Conservation (phyloP, 2,797 vertebrate species). For the Chloroceryle inda region DNA sequence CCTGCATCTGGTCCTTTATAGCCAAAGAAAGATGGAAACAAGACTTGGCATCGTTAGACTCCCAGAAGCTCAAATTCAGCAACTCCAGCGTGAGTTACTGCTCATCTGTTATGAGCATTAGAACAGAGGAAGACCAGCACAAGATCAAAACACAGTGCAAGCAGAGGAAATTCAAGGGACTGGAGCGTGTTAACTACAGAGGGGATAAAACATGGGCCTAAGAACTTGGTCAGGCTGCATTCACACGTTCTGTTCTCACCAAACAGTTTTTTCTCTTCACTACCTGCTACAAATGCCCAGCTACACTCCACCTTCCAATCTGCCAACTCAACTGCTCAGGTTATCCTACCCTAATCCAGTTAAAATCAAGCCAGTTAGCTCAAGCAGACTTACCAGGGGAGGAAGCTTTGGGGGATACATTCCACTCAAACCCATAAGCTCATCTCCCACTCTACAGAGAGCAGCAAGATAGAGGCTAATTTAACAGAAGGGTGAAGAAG, state of each 20-base stretch:
- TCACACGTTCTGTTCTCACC: neutral
- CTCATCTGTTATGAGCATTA: neutral
- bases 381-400: neutral
- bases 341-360: neutral
- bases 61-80: neutral
- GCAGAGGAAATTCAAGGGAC: neutral
- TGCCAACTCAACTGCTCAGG: neutral
- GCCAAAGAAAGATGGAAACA: neutral
- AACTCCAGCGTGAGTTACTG: neutral
- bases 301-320: neutral
- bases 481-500: neutral
- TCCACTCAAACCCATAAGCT: neutral
- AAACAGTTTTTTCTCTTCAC: neutral
- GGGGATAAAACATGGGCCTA: neutral
- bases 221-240: neutral
- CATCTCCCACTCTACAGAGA: neutral
- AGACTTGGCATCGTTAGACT: neutral
- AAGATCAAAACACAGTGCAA: neutral
- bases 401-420: neutral
- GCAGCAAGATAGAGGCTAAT: neutral
- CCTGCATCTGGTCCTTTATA: neutral
- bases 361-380: neutral
- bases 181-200: neutral
- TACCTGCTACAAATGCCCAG: neutral
- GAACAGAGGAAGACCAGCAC: neutral